phyloP scores from a whole-genome alignment of 2,797 vertebrate genomes.

The Mus minutoides region DNA sequence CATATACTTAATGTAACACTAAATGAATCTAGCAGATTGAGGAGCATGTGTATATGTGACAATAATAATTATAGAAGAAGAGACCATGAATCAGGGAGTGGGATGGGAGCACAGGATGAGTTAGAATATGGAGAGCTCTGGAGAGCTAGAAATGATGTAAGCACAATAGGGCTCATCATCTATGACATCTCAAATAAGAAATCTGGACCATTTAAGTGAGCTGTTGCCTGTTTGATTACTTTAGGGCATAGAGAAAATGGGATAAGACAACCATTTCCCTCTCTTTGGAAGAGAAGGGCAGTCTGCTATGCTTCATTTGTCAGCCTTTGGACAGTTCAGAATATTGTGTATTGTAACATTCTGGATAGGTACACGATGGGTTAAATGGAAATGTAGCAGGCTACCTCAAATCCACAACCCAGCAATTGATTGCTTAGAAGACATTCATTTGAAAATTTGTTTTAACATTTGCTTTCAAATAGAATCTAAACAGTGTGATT shows the following conservation, averaged over 20 bases:
- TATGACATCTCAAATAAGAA: background rate
- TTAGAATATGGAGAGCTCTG: background rate
- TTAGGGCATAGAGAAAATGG: background rate
- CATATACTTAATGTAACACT: background rate
- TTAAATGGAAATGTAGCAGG: slow-evolving; percentile 49
- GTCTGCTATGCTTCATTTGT: background rate
- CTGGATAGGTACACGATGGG: background rate
- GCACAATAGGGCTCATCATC: background rate
- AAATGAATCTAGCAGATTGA: background rate
- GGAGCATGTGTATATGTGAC: background rate
- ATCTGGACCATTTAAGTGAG: background rate
- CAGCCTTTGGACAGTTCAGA: background rate
- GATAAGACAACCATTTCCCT: background rate
- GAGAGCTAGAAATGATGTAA: background rate
- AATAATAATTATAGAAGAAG: background rate
- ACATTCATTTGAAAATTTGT: slow-evolving; percentile 13
- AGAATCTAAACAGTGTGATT: slow-evolving; percentile 52
- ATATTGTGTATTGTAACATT: background rate
- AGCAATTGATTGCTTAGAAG: slow-evolving; percentile 37
- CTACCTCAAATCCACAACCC: background rate
- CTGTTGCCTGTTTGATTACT: background rate
- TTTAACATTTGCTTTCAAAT: slow-evolving; percentile 59
- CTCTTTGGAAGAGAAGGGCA: background rate
- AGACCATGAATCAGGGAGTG: too few species aligned
- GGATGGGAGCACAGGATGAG: background rate